A percentile compares a stretch with the other conserved stretches of the same genome.
phyloP scores from a whole-genome alignment of 2,888 invertebrate species.

The Theretra japonica region DNA sequence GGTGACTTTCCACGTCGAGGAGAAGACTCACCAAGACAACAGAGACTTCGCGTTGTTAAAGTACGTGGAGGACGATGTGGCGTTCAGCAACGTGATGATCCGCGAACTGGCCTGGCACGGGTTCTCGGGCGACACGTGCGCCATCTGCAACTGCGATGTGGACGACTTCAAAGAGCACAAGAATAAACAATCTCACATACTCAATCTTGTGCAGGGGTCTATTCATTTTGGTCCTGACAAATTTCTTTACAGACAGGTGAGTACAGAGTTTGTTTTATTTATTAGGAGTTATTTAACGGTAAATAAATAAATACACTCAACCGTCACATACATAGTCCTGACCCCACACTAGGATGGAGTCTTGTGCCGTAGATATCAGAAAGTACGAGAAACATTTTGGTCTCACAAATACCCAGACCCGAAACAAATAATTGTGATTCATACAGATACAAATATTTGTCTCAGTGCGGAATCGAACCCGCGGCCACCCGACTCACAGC shows the following conservation, averaged over 20 bases:
- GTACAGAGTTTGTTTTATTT: slow-evolving; percentile 26
- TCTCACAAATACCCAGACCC: no score
- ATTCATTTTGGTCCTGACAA: slow-evolving; percentile 50
- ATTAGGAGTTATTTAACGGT: no score
- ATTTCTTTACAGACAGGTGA: slow-evolving; percentile 57
- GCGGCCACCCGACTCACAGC: no score
- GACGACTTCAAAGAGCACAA: slow-evolving; percentile 55
- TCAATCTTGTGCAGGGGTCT: slow-evolving; percentile 59
- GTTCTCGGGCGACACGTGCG: slow-evolving; percentile 57
- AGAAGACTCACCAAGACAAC: background rate
- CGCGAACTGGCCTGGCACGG: slow-evolving; percentile 64
- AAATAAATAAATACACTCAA: no score
- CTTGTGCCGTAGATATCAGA: no score
- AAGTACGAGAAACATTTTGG: no score
- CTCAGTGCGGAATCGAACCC: no score
- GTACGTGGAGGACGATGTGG: slow-evolving; percentile 50
- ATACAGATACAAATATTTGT: no score
- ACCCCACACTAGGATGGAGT: no score
- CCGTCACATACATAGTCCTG: no score
- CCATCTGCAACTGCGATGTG: slow-evolving; percentile 61
- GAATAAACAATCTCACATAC: slow-evolving; percentile 50
- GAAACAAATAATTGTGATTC: no score
- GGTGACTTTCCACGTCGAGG: slow-evolving; percentile 38
- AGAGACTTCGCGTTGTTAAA: slow-evolving; percentile 48
- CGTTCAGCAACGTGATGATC: slow-evolving; percentile 54